Evolutionary conservation across 2,888 invertebrate species (phyloP).

Genomic region (Emmelina monodactyla): DNA sequence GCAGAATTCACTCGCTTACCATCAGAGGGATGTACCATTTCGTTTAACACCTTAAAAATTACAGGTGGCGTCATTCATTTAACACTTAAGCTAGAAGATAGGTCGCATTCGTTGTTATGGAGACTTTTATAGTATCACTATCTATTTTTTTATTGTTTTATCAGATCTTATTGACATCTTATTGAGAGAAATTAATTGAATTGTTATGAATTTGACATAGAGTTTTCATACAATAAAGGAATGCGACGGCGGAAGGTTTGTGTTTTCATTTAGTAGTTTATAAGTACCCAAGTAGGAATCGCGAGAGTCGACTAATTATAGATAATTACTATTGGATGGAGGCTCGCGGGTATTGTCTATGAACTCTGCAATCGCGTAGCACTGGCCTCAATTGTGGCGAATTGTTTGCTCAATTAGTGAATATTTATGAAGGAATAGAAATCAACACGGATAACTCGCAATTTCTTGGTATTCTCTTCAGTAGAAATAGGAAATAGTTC

Average conservation of each 20-base stretch:
- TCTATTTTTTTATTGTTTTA: constrained; percentile 8
- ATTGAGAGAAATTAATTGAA: constrained; percentile 6
- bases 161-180: constrained; percentile 3
- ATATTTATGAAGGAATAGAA: constrained; percentile 21
- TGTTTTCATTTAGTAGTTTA: constrained; percentile 30
- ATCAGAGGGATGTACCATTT: constrained; percentile 29
- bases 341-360: too few relatives aligned
- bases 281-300: too few relatives aligned
- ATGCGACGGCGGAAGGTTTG: constrained; percentile 55
- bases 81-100: constrained; percentile 35
- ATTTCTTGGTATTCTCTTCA: too few relatives aligned
- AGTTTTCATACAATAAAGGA: constrained; percentile 60
- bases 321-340: too few relatives aligned
- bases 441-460: constrained; percentile 5
- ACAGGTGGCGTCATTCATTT: constrained; percentile 44
- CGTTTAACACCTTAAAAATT: constrained; percentile 33
- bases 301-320: too few relatives aligned
- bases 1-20: constrained; percentile 31
- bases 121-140: constrained; percentile 24
- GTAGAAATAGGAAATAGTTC: too few relatives aligned
- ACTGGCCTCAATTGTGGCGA: constrained; percentile 15
- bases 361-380: too few relatives aligned
- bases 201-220: constrained; percentile 18
- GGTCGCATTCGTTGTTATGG: constrained; percentile 59
- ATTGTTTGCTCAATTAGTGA: constrained; percentile 14